These are phyloP conservation scores for Tolmerus cingulatus DNA, from an alignment of 2,888 invertebrate species.

Conservation along the genomic window DNA sequence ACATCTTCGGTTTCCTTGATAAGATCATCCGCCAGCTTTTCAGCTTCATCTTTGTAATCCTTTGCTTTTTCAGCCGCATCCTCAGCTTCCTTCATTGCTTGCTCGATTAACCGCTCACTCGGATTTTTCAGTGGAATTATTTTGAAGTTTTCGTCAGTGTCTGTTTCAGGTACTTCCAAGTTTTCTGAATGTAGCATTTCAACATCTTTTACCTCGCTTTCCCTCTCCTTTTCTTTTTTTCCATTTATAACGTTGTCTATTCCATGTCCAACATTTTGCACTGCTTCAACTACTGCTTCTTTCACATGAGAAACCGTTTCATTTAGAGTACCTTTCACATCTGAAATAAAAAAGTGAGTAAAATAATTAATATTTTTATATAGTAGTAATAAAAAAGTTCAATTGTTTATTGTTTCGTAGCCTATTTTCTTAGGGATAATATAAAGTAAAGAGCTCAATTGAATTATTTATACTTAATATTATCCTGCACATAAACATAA, in stretches of 20 bases:
- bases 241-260: constrained; percentile 46
- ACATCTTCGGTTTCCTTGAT: constrained; percentile 49
- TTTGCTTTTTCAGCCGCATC: constrained; percentile 47
- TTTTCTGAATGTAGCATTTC: constrained; percentile 25
- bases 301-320: constrained; percentile 49
- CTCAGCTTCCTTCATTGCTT: constrained; percentile 43
- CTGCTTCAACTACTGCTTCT: constrained; percentile 50
- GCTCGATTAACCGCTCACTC: background rate
- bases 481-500: no score
- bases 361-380: background rate
- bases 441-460: no score
- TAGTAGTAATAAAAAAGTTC: background rate
- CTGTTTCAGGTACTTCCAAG: background rate
- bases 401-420: background rate
- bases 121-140: constrained; percentile 49
- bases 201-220: constrained; percentile 29
- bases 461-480: no score
- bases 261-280: constrained; percentile 49
- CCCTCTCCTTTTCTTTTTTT: constrained; percentile 17
- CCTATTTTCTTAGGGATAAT: no score
- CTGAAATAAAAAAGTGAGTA: constrained; percentile 45
- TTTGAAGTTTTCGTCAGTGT: background rate
- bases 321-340: constrained; percentile 49
- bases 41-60: constrained; percentile 47
- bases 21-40: constrained; percentile 49